A percentile compares a stretch with the other conserved stretches of the same genome.
phyloP scores from a whole-genome alignment of 2,888 invertebrate species.

The Platerodrilus igneus region DNA sequence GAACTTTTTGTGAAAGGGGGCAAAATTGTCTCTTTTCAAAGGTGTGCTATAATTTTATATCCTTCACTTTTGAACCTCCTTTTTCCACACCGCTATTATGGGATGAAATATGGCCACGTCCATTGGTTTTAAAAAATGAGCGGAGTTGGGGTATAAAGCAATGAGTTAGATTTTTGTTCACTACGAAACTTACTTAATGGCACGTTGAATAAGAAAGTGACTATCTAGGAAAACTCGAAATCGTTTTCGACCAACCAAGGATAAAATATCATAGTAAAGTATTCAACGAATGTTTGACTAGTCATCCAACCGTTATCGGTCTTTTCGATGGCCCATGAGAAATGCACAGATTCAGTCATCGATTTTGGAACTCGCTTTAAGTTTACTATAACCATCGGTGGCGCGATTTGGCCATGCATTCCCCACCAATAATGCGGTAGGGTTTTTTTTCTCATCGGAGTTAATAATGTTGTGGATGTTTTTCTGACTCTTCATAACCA shows the following conservation, averaged over 20 bases:
- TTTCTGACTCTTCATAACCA: conserved; percentile 26
- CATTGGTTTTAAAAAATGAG: conserved; percentile 33
- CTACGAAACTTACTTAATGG: conserved; percentile 35
- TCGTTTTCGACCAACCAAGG: conserved; percentile 33
- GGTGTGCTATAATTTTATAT: conserved; percentile 10
- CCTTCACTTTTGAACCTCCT: conserved; percentile 13
- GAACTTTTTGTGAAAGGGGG: conserved; percentile 21
- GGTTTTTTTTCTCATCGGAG: conserved; percentile 28
- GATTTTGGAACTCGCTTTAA: conserved; percentile 31
- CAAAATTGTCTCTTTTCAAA: conserved; percentile 26
- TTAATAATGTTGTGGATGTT: conserved; percentile 26
- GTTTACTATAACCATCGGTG: conserved; percentile 33
- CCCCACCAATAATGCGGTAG: conserved; percentile 28
- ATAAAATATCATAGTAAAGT: conserved; percentile 27
- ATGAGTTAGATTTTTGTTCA: conserved; percentile 34
- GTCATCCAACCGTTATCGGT: conserved; percentile 37
- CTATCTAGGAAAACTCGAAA: conserved; percentile 30
- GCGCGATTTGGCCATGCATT: conserved; percentile 33
- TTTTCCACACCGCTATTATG: conserved; percentile 31
- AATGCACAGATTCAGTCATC: conserved; percentile 30
- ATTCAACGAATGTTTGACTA: conserved; percentile 35
- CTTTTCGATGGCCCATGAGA: conserved; percentile 5
- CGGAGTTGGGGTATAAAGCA: conserved; percentile 34
- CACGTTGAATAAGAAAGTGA: conserved; percentile 38
- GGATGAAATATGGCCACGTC: conserved; percentile 10